phyloP scores from a whole-genome alignment of 2,888 invertebrate genomes.

The Patella caerulea region DNA sequence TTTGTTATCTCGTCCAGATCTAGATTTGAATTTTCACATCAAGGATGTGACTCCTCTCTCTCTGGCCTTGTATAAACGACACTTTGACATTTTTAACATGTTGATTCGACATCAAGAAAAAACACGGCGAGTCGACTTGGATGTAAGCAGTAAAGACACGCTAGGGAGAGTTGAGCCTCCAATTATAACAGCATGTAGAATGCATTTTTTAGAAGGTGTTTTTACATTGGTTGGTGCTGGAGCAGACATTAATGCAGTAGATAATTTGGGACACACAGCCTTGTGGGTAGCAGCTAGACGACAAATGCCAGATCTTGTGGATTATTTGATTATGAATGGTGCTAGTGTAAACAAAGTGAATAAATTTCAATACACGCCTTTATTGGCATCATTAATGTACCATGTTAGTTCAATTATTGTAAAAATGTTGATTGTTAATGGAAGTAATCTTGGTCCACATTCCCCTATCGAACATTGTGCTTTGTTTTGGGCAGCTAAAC shows the following conservation, averaged over 20 bases:
- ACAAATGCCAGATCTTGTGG: conserved; percentile 59
- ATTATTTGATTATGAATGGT: conserved; percentile 60
- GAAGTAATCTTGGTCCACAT: conserved; percentile 56
- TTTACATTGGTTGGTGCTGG: conserved; percentile 60
- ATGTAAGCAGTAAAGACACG: conserved; percentile 68
- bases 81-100: conserved; percentile 62
- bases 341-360: conserved; percentile 67
- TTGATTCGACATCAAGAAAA: conserved; percentile 66
- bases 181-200: conserved; percentile 69
- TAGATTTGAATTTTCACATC: conserved; percentile 66
- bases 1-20: conserved; percentile 57
- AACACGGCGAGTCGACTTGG: conserved; percentile 59
- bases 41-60: conserved; percentile 68
- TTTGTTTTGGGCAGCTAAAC: conserved; percentile 61
- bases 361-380: conserved; percentile 64
- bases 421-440: conserved; percentile 58
- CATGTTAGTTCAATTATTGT: conserved; percentile 60
- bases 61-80: conserved; percentile 65
- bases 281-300: conserved; percentile 61
- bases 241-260: conserved; percentile 65
- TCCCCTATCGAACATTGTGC: conserved; percentile 57
- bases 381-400: conserved; percentile 61
- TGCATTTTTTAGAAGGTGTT: conserved; percentile 67
- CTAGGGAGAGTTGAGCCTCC: conserved; percentile 69
- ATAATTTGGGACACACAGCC: conserved; percentile 61